Evolutionary conservation across 2,113 vertebrate species (phyloP).

Genomic region (Notothenia rossii): DNA sequence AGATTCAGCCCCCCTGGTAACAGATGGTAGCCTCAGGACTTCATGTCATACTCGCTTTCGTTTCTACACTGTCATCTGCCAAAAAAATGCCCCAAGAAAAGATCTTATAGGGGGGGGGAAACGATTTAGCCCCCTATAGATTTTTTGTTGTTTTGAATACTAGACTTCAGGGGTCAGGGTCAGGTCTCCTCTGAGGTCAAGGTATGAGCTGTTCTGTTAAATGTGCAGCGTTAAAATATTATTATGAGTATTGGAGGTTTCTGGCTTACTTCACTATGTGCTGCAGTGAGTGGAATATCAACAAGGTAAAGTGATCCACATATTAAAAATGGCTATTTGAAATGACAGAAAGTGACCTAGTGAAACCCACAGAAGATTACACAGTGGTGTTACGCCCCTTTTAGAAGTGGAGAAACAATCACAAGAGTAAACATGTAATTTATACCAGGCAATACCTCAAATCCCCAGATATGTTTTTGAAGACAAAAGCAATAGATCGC

Average conservation of each 20-base stretch:
- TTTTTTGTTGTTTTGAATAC: conserved; percentile 6
- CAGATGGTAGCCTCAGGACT: no score
- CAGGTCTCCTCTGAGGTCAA: conserved; percentile 24
- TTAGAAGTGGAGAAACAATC: no score
- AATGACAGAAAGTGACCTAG: neutral
- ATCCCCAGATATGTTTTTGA: no score
- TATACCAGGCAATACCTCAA: no score
- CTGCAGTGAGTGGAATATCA: conserved; percentile 25
- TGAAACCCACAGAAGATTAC: neutral
- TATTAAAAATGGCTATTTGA: neutral
- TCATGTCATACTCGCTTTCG: no score
- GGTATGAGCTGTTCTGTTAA: neutral
- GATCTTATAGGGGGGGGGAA: no score
- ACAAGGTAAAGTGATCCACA: neutral
- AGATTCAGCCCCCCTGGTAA: neutral
- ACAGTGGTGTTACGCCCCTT: neutral
- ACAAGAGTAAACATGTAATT: no score
- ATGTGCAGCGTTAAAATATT: conserved; percentile 8
- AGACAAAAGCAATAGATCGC: no score
- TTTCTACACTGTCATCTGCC: no score
- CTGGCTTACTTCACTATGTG: neutral
- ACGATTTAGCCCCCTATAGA: conserved; percentile 10
- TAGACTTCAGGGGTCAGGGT: conserved; percentile 34
- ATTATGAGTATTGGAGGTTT: neutral
- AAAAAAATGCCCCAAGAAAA: no score